Base-by-base conservation (phyloP, 2,113 vertebrate genomes). In the Tor tambroides region DNA sequence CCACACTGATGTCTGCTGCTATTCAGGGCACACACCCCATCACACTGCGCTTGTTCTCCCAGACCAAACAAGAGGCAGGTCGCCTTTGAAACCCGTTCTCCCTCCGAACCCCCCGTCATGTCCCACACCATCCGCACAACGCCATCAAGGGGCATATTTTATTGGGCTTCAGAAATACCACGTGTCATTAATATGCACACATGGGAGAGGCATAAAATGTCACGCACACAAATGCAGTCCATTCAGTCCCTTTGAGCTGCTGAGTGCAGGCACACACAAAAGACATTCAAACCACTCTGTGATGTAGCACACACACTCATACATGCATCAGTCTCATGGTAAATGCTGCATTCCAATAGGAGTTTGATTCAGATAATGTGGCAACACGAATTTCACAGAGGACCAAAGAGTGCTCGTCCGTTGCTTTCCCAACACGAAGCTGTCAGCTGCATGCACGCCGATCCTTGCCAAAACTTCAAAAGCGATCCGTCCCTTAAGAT, bases 121-220 rank as follows among this genome's bases (percentile, higher is more conserved):
- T 87, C 86, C 80, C 63, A 86, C 87, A 86, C 76, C 74, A 82
- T 86, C 85, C 79, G 75, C 80, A 89, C 69, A 59, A 80, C 26
- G 88, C 75, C 87, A 91, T 91, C 89, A 92, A 91, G 90, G 88
- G 86, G 89, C 89, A 92, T 92, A 91, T 88, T 90, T 88, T 83
- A 91, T 92, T 88, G 78, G 89, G 88, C 86, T 90, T 90, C 89
- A 90, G 87, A 92, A 90, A 91, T 90, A 91, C 84, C 90, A 92
- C 80, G 69, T 80, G 80, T 88, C 90, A 90, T 92, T 91, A 92
- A 92, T 90, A 91, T 91, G 89, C 89, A 91, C 89, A 89, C 86
- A 84, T 86, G 89, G 89, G 89, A 90, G 80, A 85, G 28, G 82
- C 76, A 85, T 72, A 30, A 92, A 92, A 92, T 92, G 90, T 91